Base-by-base conservation (phyloP, 2,888 invertebrate species). In the Diachrysia chrysitis region DNA sequence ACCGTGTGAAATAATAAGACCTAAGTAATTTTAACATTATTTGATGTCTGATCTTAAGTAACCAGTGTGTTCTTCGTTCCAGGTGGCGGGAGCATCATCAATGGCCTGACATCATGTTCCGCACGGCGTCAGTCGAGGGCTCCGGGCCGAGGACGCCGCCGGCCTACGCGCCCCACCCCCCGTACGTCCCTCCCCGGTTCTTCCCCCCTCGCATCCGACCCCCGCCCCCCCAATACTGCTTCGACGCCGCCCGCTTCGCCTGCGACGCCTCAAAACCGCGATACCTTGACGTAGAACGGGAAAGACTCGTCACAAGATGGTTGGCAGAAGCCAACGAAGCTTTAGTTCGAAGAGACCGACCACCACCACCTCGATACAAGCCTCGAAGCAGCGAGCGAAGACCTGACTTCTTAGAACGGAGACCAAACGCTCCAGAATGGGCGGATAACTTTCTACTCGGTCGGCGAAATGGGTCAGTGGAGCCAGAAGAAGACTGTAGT, bases 101-200 rank as follows among this genome's bases (percentile, higher is more conserved):
- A 95, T 94, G 94, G 92, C 90, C 90, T 94, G 94, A 93, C 84
- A 88, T 78, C 76, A 95, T 95, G 95, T 95, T 95, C 86, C 88
- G 95, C 82, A 94, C 95, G 94, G 95, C 94, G 93, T 95, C 95
- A 90, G 93, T 93, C 84, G 95, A 95, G 88, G 94, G 95, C 87
- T 95, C 95, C 61, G 94, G 92, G 90, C 94, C 94, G 85, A 90
- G 95, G 89, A 94, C 95, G 89, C 95, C 95, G 83, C 95, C 95
- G 75, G 94, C 95, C 82, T 95, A 95, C 89, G 95, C 94, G 71
- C 93, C 93, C n/a, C 94, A 93, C 80, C 94, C 94, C 57, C 91
- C 91, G 17, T 93, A 93, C 89, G 92, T 90, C 72, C 94, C 93
- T 2, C 95, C 94, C 67, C 93, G 95, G 57, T 94, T 94, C 88